phyloP scores from a whole-genome alignment of 2,888 invertebrate genomes.

The Stenoptilia bipunctidactyla region DNA sequence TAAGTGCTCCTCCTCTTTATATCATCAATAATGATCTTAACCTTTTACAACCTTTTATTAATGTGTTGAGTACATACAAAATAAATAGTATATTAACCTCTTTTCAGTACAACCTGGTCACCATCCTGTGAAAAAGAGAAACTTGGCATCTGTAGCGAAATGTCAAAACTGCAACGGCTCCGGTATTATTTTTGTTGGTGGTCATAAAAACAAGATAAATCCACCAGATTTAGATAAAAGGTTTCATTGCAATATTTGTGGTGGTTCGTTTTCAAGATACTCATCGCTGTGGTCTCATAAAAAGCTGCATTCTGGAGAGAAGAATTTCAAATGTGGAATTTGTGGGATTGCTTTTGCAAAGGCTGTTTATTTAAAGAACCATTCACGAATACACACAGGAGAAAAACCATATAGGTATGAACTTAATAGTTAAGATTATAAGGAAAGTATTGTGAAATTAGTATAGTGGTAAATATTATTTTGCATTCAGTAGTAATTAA shows the following conservation, averaged over 20 bases:
- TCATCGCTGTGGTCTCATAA: constrained; percentile 92
- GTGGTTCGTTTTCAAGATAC: constrained; percentile 85
- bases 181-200: constrained; percentile 85
- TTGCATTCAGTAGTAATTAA: no score
- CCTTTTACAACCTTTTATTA: no score
- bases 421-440: no score
- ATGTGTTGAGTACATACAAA: no score
- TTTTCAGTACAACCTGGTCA: constrained; percentile 46
- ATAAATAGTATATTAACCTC: not conserved
- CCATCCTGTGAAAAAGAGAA: constrained; percentile 88
- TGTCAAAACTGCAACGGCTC: constrained; percentile 92
- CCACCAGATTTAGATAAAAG: constrained; percentile 80
- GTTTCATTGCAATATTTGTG: constrained; percentile 90
- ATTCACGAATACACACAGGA: constrained; percentile 89
- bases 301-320: constrained; percentile 84
- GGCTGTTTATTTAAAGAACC: constrained; percentile 91
- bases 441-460: no score
- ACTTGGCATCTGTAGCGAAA: constrained; percentile 85
- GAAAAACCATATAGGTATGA: constrained; percentile 65
- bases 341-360: constrained; percentile 91
- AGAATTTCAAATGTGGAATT: constrained; percentile 90
- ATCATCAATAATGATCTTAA: not conserved
- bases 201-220: constrained; percentile 72
- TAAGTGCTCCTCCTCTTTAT: not conserved
- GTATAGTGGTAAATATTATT: no score